Base-by-base conservation (phyloP, 2,888 invertebrate species). In the Hemaris fuciformis region DNA sequence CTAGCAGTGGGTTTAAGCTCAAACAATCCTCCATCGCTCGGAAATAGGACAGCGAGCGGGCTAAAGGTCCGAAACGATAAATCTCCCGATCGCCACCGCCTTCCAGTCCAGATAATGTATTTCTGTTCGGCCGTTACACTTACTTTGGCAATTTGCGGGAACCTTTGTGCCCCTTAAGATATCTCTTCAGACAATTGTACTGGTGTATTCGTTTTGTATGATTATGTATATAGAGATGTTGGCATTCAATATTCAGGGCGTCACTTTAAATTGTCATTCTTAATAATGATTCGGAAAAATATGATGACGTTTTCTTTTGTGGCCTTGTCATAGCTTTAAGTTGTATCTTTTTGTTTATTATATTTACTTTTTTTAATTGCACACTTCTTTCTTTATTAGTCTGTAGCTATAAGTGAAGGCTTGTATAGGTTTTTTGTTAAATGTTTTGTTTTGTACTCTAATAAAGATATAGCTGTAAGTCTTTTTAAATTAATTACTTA, bases 81-180 rank as follows among this genome's bases (percentile, higher is more conserved):
- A 88, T 88, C 85, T 85, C 74, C 80, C 81, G 83, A 85, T 86
- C 81, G 84, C 82, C 76, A 74, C 74, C 72, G 73, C 77, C 87
- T 83, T 86, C 88, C 83, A 82, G 81, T 80, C 85, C 83, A 82
- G 91, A 90, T 92, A 92, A 91, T 91, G 91, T 91, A 91, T 92
- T 92, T 91, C 88, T 83, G 90, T 91, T 91, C 91, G 89, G 88
- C 88, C 87, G 87, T 84, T 87, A 89, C 89, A 89, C 89, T 90
- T 89, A 91, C 91, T 92, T 91, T 89, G 88, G 89, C 89, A 91
- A 91, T 91, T 91, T 91, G 90, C 86, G 90, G 89, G 81, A 87
- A 89, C 91, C 91, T 91, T 91, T 90, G 91, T 89, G 88, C 89
- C 91, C 89, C 88, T 80, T 85, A 90, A 91, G 91, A 91, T 91